Conservation (phyloP, 2,888 invertebrate species). For the Hydriomena furcata region DNA sequence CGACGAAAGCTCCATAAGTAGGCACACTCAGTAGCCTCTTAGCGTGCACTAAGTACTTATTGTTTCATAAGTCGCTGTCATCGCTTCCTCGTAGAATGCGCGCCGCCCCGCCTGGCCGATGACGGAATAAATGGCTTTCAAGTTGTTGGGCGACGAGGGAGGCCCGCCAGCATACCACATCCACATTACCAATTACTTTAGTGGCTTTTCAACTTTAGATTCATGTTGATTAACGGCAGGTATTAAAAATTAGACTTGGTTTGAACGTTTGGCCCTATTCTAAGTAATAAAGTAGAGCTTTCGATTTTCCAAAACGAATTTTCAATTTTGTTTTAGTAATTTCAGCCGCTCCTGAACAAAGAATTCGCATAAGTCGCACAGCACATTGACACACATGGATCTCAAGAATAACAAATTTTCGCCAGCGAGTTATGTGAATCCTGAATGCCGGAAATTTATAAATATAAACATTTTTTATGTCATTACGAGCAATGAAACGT, state of each 20-base stretch:
- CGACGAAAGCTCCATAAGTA: conserved; percentile 22
- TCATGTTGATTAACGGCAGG: conserved; percentile 43
- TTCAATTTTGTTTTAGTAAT: too few species aligned
- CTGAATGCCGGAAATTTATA: conserved; percentile 72
- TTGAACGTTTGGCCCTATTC: not conserved
- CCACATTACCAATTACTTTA: conserved; percentile 47
- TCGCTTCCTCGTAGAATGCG: conserved; percentile 67
- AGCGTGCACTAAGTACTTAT: conserved; percentile 5
- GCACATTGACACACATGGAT: conserved; percentile 45
- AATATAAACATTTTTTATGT: conserved; percentile 56
- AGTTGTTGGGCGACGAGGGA: conserved; percentile 65
- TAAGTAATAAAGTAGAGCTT: too few species aligned
- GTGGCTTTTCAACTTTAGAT: conserved; percentile 58
- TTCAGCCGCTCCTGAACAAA: conserved; percentile 18
- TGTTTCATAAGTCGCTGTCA: conserved; percentile 50
- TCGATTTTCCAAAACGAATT: too few species aligned
- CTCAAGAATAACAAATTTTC: conserved; percentile 44
- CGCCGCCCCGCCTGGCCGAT: conserved; percentile 42
- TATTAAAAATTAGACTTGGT: not conserved
- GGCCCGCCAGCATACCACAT: conserved; percentile 47
- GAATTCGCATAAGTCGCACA: conserved; percentile 69
- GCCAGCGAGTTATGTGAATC: conserved; percentile 77
- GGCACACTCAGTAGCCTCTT: conserved; percentile 11
- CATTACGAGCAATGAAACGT: conserved; percentile 56
- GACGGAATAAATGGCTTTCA: conserved; percentile 69